Evolutionary conservation across 2,113 vertebrate species (phyloP), one percentile per base, ranked within the genome.

Genomic region (Nymphicus hollandicus): DNA sequence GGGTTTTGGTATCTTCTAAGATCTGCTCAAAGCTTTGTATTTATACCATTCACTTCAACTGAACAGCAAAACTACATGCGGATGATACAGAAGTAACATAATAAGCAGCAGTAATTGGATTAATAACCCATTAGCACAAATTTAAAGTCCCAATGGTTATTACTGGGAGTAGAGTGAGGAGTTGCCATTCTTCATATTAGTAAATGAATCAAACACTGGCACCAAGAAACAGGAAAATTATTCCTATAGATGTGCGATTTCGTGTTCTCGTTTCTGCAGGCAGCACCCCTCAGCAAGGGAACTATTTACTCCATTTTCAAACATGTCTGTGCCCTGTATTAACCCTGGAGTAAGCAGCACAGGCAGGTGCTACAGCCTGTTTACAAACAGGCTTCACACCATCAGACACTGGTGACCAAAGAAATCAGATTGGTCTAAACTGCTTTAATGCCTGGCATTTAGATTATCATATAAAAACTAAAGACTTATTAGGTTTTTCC

Each of bases 81-180:
- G 84, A 76, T 80, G 63, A 89, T 61, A 89, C 39, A 88, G 66
- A 93, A 82, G 84, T 55, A 89, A 91, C 2, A 1, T 69, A 91
- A 70, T 73, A 85, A 91, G 87, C 85, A 90, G 66, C 74, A 88
- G 81, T 94, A 94, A 94, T 87, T 93, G 81, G 95, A 96, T 96
- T 96, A 95, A 96, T 92, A 95, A 95, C 52, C 81, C 93, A 93
- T 96, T 96, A 96, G 74, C 74, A 85, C 74, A 72, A 79, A 87
- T 92, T 72, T 79, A 7, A 95, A 96, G 82, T 79, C 93, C 82
- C 94, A 91, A 1, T 44, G 78, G 78, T 81, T 95, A 91, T 85
- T 91, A 79, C 91, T 82, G 17, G 24, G 73, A 91, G 77, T 52
- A 81, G 66, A 92, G 49, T 74, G 73, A 92, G 37, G 49, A 25